Evolutionary conservation across 2,888 invertebrate species (phyloP).

Genomic region (Archaeoteleia sp.): DNA sequence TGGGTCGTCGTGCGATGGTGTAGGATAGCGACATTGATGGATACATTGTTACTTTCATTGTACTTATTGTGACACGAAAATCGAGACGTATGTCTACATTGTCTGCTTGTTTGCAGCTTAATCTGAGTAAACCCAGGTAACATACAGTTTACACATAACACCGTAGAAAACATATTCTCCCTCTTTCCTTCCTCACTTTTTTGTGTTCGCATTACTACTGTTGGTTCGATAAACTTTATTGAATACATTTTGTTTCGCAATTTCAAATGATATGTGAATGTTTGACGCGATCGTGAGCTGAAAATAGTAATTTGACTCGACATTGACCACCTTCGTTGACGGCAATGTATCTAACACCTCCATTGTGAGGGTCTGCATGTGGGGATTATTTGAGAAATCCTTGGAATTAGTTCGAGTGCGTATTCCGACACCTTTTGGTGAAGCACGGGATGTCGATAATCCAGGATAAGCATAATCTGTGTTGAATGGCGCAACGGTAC

Average conservation of each 20-base stretch:
- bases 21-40: conserved; percentile 68
- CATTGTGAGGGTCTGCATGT: conserved; percentile 39
- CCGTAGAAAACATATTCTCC: conserved; percentile 1
- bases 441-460: conserved; percentile 56
- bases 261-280: conserved; percentile 25
- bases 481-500: conserved; percentile 64
- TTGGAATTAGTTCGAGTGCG: conserved; percentile 60
- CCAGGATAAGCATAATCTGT: conserved; percentile 69
- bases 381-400: conserved; percentile 52
- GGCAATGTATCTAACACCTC: conserved; percentile 40
- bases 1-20: conserved; percentile 53
- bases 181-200: too few relatives aligned
- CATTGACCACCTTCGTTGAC: conserved; percentile 41
- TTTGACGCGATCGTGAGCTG: conserved; percentile 36
- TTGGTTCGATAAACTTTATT: too few relatives aligned
- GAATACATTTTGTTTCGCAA: too few relatives aligned
- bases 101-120: conserved; percentile 69
- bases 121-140: conserved; percentile 27
- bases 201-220: too few relatives aligned
- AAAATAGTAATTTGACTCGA: conserved; percentile 50
- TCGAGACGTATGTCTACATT: conserved; percentile 64
- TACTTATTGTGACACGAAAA: conserved; percentile 67
- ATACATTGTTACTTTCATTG: conserved; percentile 68
- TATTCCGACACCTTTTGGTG: conserved; percentile 58
- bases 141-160: conserved; percentile 16